Conservation (phyloP, 2,888 invertebrate species). For the Stenichneumon culpator region DNA sequence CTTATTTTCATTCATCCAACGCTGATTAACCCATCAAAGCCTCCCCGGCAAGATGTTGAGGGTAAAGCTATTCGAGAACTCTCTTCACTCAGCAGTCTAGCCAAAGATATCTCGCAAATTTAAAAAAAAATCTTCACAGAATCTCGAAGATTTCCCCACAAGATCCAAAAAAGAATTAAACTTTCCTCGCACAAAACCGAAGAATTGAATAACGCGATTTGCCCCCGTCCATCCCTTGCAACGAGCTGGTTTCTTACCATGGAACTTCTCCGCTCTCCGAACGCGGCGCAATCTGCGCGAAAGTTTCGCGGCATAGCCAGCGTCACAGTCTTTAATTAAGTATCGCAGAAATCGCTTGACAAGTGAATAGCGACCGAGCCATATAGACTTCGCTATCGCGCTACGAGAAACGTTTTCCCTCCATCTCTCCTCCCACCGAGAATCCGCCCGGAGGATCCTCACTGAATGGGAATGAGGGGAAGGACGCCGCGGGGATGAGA, state of each 20-base stretch:
- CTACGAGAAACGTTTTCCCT: constrained; percentile 2
- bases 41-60: too few relatives aligned
- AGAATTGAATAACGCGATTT: neutral
- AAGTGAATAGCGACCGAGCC: neutral
- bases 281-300: constrained; percentile 9
- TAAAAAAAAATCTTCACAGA: neutral
- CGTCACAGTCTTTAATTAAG: constrained; percentile 25
- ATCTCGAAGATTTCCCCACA: neutral
- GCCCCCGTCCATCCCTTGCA: neutral
- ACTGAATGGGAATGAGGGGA: constrained; percentile 3
- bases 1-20: too few relatives aligned
- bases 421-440: neutral
- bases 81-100: too few relatives aligned
- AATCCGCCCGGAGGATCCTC: neutral
- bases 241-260: neutral
- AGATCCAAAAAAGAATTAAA: neutral
- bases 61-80: too few relatives aligned
- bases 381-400: neutral
- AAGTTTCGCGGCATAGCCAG: constrained; percentile 1
- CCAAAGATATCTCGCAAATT: too few relatives aligned
- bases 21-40: too few relatives aligned
- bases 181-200: neutral
- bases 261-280: neutral
- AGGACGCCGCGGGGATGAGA: constrained; percentile 1
- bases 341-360: constrained; percentile 1